Evolutionary conservation across 2,888 invertebrate genomes (phyloP), one percentile per base, ranked within the genome.

Genomic region (Napeogenes sylphis): DNA sequence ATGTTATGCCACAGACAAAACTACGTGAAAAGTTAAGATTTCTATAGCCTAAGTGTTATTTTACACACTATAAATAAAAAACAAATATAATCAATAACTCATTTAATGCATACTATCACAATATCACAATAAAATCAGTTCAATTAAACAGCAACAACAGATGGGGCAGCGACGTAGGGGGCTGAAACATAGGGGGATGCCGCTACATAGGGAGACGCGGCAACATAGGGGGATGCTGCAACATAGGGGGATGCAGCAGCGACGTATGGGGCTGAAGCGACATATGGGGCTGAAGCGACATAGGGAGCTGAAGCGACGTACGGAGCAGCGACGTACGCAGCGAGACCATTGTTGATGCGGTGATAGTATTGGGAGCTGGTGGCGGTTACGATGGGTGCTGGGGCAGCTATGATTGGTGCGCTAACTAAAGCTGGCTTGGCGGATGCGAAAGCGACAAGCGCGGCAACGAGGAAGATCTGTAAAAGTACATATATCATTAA

Each of bases 321-420:
- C 0, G 87, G 85, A 12, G 90, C 87, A 4, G 87, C 87, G 2
- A 88, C 84, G 75, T 87, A 90, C 0, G 83, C 87, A 46, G 85
- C 90, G 0, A 88, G 67, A 0, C 87, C 85, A 71, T 93, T 94
- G 85, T 93, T 92, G 77, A 92, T 92, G 70, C 93, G 91, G 62
- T 94, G 92, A 79, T 93, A 90, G 72, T 93, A 93, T 78, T 94
- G 94, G 32, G 93, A 93, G 82, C 94, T 94, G 73, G 92, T 91
- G 4, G 94, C 93, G 0, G 94, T 94, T 63, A 93, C 92, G 12
- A 92, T 83, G 0, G 92, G 89, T 2, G 88, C 86, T 1, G 90
- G 87, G 0, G 82, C 85, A 2, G 85, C 90, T 2, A 87, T 75
- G 8, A 84, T 59, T 0, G 78, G 73, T 4, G 77, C 73, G 21